Evolutionary conservation across 2,797 vertebrate genomes (phyloP).

Genomic region (Vireo griseus): DNA sequence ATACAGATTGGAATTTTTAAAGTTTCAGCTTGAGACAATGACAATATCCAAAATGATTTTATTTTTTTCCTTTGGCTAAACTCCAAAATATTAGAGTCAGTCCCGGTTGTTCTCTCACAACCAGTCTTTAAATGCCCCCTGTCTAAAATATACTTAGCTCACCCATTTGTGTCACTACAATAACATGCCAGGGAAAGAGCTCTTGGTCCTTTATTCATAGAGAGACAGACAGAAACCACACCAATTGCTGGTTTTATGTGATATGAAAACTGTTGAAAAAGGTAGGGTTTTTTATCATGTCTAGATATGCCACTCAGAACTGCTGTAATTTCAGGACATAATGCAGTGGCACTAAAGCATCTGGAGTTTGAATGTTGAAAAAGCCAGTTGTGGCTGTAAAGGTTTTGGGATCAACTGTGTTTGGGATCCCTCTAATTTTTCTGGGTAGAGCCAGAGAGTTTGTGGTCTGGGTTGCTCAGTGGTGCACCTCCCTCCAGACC

Average conservation of each 20-base stretch:
- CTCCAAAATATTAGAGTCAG: background rate
- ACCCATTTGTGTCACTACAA: background rate
- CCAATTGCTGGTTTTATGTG: background rate
- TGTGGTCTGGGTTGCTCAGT: background rate
- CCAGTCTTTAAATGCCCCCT: background rate
- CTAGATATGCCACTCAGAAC: background rate
- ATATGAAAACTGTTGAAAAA: background rate
- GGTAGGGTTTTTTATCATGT: fast-evolving
- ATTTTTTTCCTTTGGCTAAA: background rate
- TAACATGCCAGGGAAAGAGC: background rate
- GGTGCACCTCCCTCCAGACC: background rate
- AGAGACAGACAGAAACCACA: background rate
- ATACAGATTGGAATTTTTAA: background rate
- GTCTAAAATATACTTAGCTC: background rate
- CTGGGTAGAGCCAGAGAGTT: background rate
- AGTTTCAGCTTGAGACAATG: background rate
- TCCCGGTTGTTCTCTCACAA: background rate
- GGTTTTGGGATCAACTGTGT: background rate
- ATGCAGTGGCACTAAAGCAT: background rate
- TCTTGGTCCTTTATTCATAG: background rate
- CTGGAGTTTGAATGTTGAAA: background rate
- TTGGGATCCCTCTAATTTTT: background rate
- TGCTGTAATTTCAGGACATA: background rate
- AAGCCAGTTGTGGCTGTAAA: background rate
- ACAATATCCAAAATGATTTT: background rate